Base-by-base conservation (phyloP, 2,888 invertebrate genomes). In the Eudasyphora cyanicolor region DNA sequence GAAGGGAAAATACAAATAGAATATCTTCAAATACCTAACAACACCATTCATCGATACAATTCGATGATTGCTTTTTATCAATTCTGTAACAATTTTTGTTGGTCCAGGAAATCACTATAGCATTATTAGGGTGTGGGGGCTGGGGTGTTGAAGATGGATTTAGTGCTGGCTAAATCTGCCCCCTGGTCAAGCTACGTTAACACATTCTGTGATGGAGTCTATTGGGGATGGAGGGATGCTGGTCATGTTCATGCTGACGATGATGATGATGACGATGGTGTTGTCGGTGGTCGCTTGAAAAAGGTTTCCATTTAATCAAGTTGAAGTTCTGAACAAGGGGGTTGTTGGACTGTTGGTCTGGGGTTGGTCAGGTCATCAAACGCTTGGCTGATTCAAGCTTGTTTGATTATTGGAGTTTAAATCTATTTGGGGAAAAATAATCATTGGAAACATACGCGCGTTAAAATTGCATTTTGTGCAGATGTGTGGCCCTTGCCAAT, bases 371-470 rank as follows among this genome's bases (percentile, higher is more conserved):
- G 24, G 24, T 57, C 62, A 62, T 62, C 35, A 35, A 62, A 29
- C 62, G 35, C 17, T 62, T 35, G 17, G 32, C 35, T 57, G 57
- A n/a, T 49, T 49, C n/a, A n/a, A 7, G 45, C 45, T 51, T 62
- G 62, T 62, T 62, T 54, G 51, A 10, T 54, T 67, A 45, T 45
- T 45, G 45, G 69, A 29, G 38, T 35, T 77, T 51, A 77, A 80
- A 82, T 79, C 82, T 71, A 71, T 76, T 60, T 75, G 79, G 69
- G 77, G 71, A 79, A 84, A 82, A 35, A 62, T 62, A 32, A 62
- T 64, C 81, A 82, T 79, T 82, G 38, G 76, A 76, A 79, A 67
- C 76, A 79, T 74, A 74, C 77, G 84, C 77, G 84, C 71, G 54
- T 79, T 29, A 77, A 77, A 79, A 80, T 78, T 80, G 54, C 60